A percentile compares a stretch with the other conserved stretches of the same genome.
Evolutionary conservation across 2,888 invertebrate genomes (phyloP).

Genomic region (Lepidocyrtinus sp.): DNA sequence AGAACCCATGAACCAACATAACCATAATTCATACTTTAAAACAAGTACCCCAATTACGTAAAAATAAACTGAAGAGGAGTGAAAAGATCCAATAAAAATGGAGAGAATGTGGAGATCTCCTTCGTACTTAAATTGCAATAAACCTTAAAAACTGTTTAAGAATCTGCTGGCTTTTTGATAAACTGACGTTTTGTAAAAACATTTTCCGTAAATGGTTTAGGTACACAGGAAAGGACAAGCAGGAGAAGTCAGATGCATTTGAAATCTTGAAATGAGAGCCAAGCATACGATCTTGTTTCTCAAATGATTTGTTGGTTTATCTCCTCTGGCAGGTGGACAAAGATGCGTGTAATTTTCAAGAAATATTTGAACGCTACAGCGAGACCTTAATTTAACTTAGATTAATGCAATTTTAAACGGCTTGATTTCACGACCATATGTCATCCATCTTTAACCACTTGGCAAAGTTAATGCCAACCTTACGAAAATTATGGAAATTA

Average conservation of each 20-base stretch:
- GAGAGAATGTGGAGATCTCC: too few species aligned
- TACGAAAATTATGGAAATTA: too few species aligned
- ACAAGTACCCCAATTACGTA: too few species aligned
- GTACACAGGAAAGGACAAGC: not conserved
- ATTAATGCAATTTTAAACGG: not conserved
- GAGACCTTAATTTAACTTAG: not conserved
- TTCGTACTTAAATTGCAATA: too few species aligned
- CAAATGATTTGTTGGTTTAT: slow-evolving; percentile 70
- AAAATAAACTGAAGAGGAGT: too few species aligned
- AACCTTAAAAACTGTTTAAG: too few species aligned
- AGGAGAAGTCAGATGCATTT: too few species aligned
- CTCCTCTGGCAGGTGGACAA: slow-evolving; percentile 64
- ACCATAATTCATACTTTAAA: too few species aligned
- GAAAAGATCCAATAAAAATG: too few species aligned
- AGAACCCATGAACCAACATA: too few species aligned
- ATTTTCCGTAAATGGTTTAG: not conserved
- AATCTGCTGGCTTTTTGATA: not conserved
- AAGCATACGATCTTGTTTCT: slow-evolving; percentile 43
- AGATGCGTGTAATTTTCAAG: slow-evolving; percentile 67
- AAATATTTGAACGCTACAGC: slow-evolving; percentile 48
- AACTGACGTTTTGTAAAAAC: too few species aligned
- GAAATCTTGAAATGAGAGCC: slow-evolving; percentile 5
- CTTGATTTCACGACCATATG: not conserved
- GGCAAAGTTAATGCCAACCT: too few species aligned
- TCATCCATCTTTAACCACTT: not conserved